These are phyloP conservation scores for Morus bassanus DNA, from an alignment of 2,797 vertebrate genomes.

Conservation along the genomic window DNA sequence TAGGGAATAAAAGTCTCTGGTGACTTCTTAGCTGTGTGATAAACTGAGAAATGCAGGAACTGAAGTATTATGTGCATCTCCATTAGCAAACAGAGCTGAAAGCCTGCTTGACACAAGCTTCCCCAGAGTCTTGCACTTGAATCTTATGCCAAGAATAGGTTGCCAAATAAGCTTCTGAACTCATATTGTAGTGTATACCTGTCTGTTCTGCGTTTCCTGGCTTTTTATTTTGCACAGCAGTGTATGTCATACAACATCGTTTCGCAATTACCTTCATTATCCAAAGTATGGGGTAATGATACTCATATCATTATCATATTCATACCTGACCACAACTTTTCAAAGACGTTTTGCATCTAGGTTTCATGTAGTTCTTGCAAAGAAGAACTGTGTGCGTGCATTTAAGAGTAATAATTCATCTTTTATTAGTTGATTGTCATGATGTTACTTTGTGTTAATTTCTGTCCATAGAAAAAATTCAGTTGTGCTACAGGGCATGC, in stretches of 20 bases:
- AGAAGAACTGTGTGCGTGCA: not conserved
- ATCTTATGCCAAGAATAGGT: not conserved
- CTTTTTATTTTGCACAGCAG: not conserved
- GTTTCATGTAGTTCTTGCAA: not conserved
- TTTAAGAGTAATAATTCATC: not conserved
- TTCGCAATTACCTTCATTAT: not conserved
- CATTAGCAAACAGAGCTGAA: constrained; percentile 11
- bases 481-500: not conserved
- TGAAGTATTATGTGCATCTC: not conserved
- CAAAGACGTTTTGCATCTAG: not conserved
- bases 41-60: not conserved
- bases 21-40: constrained; percentile 30
- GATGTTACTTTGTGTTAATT: not conserved
- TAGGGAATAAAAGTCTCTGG: not conserved
- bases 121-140: not conserved
- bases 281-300: not conserved
- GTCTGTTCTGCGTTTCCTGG: not conserved
- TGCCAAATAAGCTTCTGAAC: not conserved
- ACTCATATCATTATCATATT: not conserved
- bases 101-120: constrained; percentile 5
- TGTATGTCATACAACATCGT: not conserved
- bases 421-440: not conserved
- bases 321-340: not conserved
- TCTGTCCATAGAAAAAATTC: not conserved
- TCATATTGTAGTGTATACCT: not conserved